phyloP scores from a whole-genome alignment of 2,888 invertebrate species.

The Matsumyia berberina region DNA sequence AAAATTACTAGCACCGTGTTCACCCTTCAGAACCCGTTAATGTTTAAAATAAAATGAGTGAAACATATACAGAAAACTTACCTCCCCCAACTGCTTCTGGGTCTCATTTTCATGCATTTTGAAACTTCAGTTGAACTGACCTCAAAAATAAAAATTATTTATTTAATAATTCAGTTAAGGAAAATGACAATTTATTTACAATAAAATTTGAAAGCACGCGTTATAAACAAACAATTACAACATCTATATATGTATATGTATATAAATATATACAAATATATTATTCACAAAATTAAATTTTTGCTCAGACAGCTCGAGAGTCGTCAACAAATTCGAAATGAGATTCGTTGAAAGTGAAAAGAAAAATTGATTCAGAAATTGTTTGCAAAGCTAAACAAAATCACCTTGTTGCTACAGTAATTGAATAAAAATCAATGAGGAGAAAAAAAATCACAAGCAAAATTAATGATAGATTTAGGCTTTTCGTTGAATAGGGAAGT shows the following conservation, averaged over 20 bases:
- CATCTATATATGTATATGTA: too few relatives aligned
- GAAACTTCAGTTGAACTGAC: background rate
- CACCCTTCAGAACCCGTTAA: too few relatives aligned
- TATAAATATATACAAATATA: too few relatives aligned
- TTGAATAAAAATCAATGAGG: background rate
- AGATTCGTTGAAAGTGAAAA: background rate
- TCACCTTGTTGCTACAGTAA: constrained; percentile 24
- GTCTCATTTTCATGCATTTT: background rate
- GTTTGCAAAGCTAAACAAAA: constrained; percentile 29
- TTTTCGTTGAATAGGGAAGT: constrained; percentile 80
- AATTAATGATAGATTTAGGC: constrained; percentile 80
- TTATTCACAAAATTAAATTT: background rate
- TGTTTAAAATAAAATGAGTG: too few relatives aligned
- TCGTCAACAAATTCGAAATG: background rate
- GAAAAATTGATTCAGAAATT: background rate
- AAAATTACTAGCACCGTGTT: too few relatives aligned
- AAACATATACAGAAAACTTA: background rate
- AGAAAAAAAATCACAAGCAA: constrained; percentile 75
- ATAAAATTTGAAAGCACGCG: background rate
- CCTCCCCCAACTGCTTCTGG: background rate
- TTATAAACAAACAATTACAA: background rate
- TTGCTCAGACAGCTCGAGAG: background rate
- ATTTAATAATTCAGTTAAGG: background rate
- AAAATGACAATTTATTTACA: background rate
- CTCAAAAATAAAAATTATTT: background rate